Conservation (phyloP, 2,888 invertebrate species). For the Ecliptopera silaceata region DNA sequence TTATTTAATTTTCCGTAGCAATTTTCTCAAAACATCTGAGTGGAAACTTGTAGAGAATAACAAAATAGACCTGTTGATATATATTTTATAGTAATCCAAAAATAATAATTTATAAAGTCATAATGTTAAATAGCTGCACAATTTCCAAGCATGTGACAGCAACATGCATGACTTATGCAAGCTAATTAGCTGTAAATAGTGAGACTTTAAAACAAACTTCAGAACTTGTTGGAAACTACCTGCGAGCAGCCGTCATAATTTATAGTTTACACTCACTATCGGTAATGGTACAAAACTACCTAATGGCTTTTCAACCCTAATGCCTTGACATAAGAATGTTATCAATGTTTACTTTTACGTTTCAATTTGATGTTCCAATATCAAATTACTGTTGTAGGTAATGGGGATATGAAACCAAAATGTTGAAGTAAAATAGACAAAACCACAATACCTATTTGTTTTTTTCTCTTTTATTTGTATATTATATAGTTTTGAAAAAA, state of each 20-base stretch:
- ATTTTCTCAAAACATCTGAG: conserved; percentile 11
- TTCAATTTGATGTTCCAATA: too few relatives aligned
- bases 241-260: conserved; percentile 36
- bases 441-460: too few relatives aligned
- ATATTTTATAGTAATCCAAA: neutral
- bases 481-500: too few relatives aligned
- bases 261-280: conserved; percentile 32
- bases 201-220: conserved; percentile 36
- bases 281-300: conserved; percentile 17
- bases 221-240: conserved; percentile 36
- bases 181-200: conserved; percentile 40
- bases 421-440: neutral
- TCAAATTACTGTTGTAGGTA: neutral
- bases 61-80: neutral
- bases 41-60: conserved; percentile 5
- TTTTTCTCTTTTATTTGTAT: too few relatives aligned
- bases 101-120: neutral
- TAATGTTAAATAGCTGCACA: conserved; percentile 23
- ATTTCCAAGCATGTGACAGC: conserved; percentile 31
- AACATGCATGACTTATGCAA: conserved; percentile 39
- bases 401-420: neutral
- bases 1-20: conserved; percentile 19
- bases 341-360: too few relatives aligned
- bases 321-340: conserved; percentile 14
- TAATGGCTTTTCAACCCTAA: conserved; percentile 19